phyloP scores from a whole-genome alignment of 2,113 vertebrate species.

The Boleophthalmus pectinirostris region DNA sequence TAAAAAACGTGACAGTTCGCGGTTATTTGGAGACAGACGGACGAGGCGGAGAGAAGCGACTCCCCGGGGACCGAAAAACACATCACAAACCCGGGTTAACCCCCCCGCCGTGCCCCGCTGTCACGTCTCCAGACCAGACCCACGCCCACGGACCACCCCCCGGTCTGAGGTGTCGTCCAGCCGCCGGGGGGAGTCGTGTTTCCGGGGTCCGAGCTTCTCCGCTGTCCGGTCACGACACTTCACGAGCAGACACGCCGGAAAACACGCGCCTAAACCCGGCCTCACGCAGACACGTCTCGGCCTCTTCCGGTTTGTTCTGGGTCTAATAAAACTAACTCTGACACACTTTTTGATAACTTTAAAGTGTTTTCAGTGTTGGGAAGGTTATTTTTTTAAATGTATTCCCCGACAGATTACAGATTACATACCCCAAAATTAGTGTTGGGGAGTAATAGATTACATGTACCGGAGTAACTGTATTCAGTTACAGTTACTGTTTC shows the following conservation, averaged over 20 bases:
- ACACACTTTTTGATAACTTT: neutral
- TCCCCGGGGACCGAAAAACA: conserved; percentile 36
- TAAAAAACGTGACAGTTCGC: conserved; percentile 9
- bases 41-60: conserved; percentile 12
- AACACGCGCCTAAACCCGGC: neutral
- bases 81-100: neutral
- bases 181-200: conserved; percentile 1
- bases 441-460: too few species aligned
- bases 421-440: too few species aligned
- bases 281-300: neutral
- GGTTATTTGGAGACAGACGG: conserved; percentile 18
- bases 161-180: neutral
- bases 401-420: too few species aligned
- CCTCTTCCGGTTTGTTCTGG: neutral
- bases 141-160: neutral
- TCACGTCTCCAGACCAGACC: neutral
- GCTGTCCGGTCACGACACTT: neutral
- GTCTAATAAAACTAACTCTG: too few species aligned
- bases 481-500: too few species aligned
- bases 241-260: neutral
- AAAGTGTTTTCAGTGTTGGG: neutral
- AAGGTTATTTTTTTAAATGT: too few species aligned
- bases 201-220: neutral
- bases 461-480: too few species aligned
- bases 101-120: neutral